Conservation (phyloP, 2,797 vertebrate genomes). For the Enteromius afrohamiltoni region DNA sequence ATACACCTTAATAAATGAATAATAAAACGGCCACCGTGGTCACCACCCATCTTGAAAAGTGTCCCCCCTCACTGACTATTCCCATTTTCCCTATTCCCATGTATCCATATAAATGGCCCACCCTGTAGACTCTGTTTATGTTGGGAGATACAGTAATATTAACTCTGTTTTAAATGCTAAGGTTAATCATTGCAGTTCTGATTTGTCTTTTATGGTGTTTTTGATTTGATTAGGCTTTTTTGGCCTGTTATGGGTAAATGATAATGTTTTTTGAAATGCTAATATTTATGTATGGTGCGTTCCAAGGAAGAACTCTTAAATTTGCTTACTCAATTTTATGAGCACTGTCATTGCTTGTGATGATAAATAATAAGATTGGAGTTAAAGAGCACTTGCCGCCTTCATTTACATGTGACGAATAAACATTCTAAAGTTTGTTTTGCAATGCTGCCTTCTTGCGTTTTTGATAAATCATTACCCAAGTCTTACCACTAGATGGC, state of each 20-base stretch:
- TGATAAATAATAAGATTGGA: constrained; percentile 51
- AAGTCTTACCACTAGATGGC: not conserved
- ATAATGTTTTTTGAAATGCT: constrained; percentile 3
- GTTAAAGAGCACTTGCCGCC: constrained; percentile 49
- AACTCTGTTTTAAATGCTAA: constrained; percentile 26
- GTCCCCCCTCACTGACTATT: too few relatives aligned
- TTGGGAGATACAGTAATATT: not conserved
- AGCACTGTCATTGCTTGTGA: constrained; percentile 45
- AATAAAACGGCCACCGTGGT: too few relatives aligned
- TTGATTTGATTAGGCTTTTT: constrained; percentile 8
- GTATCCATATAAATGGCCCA: too few relatives aligned
- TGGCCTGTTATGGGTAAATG: constrained; percentile 12
- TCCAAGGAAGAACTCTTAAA: constrained; percentile 21
- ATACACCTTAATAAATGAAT: too few relatives aligned
- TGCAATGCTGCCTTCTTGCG: constrained; percentile 40
- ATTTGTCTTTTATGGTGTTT: constrained; percentile 12
- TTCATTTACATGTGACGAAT: constrained; percentile 67
- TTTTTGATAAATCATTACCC: not conserved
- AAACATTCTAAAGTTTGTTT: constrained; percentile 59
- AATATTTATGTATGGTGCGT: constrained; percentile 34
- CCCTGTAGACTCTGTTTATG: not conserved
- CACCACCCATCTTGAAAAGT: too few relatives aligned
- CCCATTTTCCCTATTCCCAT: too few relatives aligned
- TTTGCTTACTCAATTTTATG: constrained; percentile 35
- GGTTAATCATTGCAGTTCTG: not conserved